A percentile compares a stretch with the other conserved stretches of the same genome.
These are phyloP conservation scores for Triplophysa tibetana DNA, from an alignment of 2,113 vertebrate genomes.

Conservation along the genomic window DNA sequence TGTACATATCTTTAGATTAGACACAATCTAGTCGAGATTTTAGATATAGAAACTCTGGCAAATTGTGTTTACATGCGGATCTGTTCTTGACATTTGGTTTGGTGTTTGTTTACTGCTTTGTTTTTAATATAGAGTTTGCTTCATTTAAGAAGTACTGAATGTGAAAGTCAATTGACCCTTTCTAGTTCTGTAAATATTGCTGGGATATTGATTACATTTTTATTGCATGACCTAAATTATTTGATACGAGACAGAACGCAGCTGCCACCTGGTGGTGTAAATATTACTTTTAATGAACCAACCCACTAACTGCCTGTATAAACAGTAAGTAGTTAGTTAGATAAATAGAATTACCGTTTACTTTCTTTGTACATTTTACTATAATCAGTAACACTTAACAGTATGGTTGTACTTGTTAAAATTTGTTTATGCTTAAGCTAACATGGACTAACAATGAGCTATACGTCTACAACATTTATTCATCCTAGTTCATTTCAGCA, in stretches of 20 bases:
- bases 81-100: neutral
- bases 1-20: too few relatives aligned
- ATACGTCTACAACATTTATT: too few relatives aligned
- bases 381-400: too few relatives aligned
- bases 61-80: neutral
- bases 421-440: too few relatives aligned
- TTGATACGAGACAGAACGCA: neutral
- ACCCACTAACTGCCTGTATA: neutral
- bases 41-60: neutral
- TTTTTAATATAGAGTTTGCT: slow-evolving; percentile 18
- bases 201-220: slow-evolving; percentile 44
- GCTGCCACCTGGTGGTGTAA: slow-evolving; percentile 64
- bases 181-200: slow-evolving; percentile 46
- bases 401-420: too few relatives aligned
- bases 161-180: slow-evolving; percentile 50
- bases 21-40: too few relatives aligned
- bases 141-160: slow-evolving; percentile 35
- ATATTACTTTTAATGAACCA: neutral
- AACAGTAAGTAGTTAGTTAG: too few relatives aligned
- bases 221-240: neutral
- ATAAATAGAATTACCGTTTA: too few relatives aligned
- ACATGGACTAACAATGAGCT: too few relatives aligned
- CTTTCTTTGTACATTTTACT: neutral
- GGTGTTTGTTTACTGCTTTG: neutral
- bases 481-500: too few relatives aligned